A percentile compares a stretch with the other conserved stretches of the same genome.
phyloP scores from a whole-genome alignment of 2,888 invertebrate species.

The Petrophora chlorosata region DNA sequence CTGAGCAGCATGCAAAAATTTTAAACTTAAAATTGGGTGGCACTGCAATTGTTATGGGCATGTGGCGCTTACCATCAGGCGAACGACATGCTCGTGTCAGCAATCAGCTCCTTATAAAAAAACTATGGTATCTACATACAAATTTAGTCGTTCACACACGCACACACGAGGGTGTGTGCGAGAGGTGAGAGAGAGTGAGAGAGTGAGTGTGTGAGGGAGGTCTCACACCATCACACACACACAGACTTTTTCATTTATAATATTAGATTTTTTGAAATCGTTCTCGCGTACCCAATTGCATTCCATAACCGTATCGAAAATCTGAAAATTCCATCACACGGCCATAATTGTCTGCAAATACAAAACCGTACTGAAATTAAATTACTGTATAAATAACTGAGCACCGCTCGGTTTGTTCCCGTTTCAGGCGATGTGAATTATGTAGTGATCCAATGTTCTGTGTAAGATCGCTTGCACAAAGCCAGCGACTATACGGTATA shows the following conservation, averaged over 20 bases:
- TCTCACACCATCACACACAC: background rate
- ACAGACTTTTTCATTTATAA: background rate
- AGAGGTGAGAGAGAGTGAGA: too few relatives aligned
- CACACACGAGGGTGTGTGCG: too few relatives aligned
- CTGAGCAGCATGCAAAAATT: too few relatives aligned
- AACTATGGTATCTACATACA: too few relatives aligned
- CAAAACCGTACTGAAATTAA: constrained; percentile 48
- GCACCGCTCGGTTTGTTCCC: constrained; percentile 27
- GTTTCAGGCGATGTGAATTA: constrained; percentile 35
- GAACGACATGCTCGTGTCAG: too few relatives aligned
- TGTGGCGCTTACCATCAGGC: too few relatives aligned
- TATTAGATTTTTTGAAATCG: background rate
- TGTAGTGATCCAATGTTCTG: constrained; percentile 34
- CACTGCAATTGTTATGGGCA: too few relatives aligned
- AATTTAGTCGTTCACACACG: too few relatives aligned
- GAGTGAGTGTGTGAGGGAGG: too few relatives aligned
- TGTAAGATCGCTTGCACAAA: constrained; percentile 31
- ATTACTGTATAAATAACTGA: constrained; percentile 58
- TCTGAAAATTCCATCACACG: constrained; percentile 34
- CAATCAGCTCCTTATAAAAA: too few relatives aligned
- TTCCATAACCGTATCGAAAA: constrained; percentile 12
- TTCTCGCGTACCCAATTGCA: too few relatives aligned
- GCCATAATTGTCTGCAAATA: constrained; percentile 25
- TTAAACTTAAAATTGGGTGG: too few relatives aligned
- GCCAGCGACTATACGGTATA: constrained; percentile 1